Percentiles rank a stretch among this genome's conserved stretches.
Conservation (phyloP, 2,797 vertebrate genomes). For the Bradypodion pumilum region DNA sequence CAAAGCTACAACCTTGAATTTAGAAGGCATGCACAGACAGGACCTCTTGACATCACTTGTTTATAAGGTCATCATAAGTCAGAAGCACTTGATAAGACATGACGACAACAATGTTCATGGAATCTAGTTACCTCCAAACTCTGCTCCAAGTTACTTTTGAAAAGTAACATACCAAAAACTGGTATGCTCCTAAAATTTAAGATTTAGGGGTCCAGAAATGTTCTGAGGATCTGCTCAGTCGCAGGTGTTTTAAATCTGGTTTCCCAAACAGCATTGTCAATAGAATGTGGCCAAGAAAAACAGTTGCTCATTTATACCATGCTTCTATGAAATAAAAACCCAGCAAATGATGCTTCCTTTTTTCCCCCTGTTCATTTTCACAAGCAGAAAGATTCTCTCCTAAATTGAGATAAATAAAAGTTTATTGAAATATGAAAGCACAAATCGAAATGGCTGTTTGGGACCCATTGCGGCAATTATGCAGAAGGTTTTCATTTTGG, state of each 20-base stretch:
- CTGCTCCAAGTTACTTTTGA: no score
- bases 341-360: not conserved
- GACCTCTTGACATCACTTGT: no score
- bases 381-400: conserved; percentile 55
- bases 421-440: conserved; percentile 75
- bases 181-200: no score
- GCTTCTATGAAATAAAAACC: not conserved
- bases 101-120: no score
- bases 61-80: no score
- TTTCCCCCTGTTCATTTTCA: conserved; percentile 24
- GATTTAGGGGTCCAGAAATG: no score
- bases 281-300: not conserved
- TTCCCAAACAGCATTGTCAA: not conserved
- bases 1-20: no score
- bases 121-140: no score
- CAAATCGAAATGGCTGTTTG: conserved; percentile 68
- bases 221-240: no score
- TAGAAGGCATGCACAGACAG: no score
- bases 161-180: no score
- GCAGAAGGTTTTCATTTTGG: conserved; percentile 63
- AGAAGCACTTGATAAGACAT: no score
- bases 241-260: not conserved
- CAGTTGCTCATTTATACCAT: not conserved
- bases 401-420: conserved; percentile 75
- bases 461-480: conserved; percentile 67